Conservation (phyloP, 2,888 invertebrate species). For the Hyles lineata region DNA sequence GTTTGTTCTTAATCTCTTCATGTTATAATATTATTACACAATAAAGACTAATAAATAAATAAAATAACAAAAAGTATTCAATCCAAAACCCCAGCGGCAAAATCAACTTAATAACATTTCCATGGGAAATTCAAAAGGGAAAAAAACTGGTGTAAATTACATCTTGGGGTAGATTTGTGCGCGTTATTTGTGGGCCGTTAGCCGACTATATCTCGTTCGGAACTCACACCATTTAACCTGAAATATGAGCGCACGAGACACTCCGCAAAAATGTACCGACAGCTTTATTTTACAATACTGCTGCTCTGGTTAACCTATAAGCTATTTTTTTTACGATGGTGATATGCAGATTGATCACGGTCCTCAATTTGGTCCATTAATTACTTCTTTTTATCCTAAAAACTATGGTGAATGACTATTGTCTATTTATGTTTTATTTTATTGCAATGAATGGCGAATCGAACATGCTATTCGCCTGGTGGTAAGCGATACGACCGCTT, state of each 20-base stretch:
- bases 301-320: background rate
- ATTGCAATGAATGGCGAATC: too few relatives aligned
- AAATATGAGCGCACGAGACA: slow-evolving; percentile 62
- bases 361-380: too few relatives aligned
- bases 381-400: too few relatives aligned
- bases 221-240: slow-evolving; percentile 72
- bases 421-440: too few relatives aligned
- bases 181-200: slow-evolving; percentile 64
- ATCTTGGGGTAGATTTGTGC: slow-evolving; percentile 23
- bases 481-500: too few relatives aligned
- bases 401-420: too few relatives aligned
- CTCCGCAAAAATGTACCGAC: slow-evolving; percentile 56
- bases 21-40: too few relatives aligned
- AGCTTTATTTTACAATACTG: background rate
- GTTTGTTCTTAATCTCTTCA: too few relatives aligned
- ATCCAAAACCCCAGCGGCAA: background rate
- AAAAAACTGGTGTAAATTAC: slow-evolving; percentile 11
- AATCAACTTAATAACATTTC: background rate
- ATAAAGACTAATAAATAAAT: too few relatives aligned
- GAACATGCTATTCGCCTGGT: too few relatives aligned
- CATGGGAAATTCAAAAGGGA: slow-evolving; percentile 6
- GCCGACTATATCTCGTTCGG: slow-evolving; percentile 67
- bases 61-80: background rate
- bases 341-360: too few relatives aligned
- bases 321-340: too few relatives aligned